Evolutionary conservation across 2,888 invertebrate genomes (phyloP).

Genomic region (Pterostichus madidus): DNA sequence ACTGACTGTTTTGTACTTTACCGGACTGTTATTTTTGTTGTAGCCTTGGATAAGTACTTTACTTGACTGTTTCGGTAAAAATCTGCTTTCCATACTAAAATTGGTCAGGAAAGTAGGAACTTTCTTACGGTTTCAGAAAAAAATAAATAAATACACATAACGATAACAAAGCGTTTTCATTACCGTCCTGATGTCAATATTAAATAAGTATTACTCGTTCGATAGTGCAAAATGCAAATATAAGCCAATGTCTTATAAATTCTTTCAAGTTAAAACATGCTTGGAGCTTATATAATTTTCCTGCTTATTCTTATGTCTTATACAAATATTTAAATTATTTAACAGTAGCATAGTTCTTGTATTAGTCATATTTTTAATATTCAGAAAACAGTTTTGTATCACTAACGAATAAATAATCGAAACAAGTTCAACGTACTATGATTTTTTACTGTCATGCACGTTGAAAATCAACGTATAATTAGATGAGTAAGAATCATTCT

Average conservation of each 20-base stretch:
- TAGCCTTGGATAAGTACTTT: too few species aligned
- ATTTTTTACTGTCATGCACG: not conserved
- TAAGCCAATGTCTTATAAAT: too few species aligned
- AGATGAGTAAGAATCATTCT: not conserved
- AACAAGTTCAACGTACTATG: slow-evolving; percentile 1
- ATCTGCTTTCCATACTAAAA: too few species aligned
- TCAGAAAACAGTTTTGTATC: slow-evolving; percentile 6
- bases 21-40: too few species aligned
- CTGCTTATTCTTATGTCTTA: not conserved
- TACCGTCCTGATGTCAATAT: not conserved
- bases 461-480: not conserved
- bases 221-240: too few species aligned
- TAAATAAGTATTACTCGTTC: not conserved
- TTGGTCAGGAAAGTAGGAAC: too few species aligned
- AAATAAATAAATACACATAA: not conserved
- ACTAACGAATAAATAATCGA: slow-evolving; percentile 3
- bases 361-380: not conserved
- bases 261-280: too few species aligned
- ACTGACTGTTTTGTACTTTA: too few species aligned
- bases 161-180: not conserved
- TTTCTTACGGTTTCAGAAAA: too few species aligned
- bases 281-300: too few species aligned
- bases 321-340: not conserved
- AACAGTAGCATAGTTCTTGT: not conserved
- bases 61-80: too few species aligned